Base-by-base conservation (phyloP, 2,888 invertebrate genomes). In the Imbricaverruca yamaguchii region DNA sequence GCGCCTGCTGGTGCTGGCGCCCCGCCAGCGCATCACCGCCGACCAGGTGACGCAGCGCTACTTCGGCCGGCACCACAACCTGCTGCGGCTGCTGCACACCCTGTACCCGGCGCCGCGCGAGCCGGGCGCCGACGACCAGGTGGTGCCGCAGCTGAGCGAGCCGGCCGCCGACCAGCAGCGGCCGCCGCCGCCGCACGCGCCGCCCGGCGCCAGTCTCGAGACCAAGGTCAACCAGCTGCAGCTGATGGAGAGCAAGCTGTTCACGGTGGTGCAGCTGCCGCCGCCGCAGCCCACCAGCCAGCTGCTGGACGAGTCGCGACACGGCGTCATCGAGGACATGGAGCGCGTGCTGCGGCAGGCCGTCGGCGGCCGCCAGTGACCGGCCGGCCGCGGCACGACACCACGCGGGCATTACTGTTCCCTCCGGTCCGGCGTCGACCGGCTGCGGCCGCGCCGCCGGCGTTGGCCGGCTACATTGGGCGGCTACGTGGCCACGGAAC, bases 1-100 rank as follows among this genome's bases (percentile, higher is more conserved):
- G 82, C 92, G 93, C 86, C 90, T 98, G 87, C 89, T 98, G 86
- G 95, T 97, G 82, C 94, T 96, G 87, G 92, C 93, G 86, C 92
- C 93, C 0, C 90, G 90, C 84, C 90, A 90, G 84, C 89, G 93
- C 84, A 87, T 92, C 84, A 89, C 92, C 9, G 92, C 93, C 13
- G 88, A 90, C 65, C 90, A 92, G 88, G 92, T 93, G 82, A 86
- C 92, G 81, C 91, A 91, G 78, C 78, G 55, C 57, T 78, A 84
- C 89, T 89, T 82, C 86, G 25, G 78, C 78, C 56, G 56, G 4
- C 56, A 57, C 57, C 56, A 18, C 78, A 78, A 57, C 78, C 78
- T 78, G 56, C 78, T 78, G 56, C 78, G 78, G 12, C 56, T 57
- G 12, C 23, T 78, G 56, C 56, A 56, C 56, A 11, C 18, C 12